Evolutionary conservation across 2,797 vertebrate species (phyloP).

Genomic region (Thripadectes ignobilis): DNA sequence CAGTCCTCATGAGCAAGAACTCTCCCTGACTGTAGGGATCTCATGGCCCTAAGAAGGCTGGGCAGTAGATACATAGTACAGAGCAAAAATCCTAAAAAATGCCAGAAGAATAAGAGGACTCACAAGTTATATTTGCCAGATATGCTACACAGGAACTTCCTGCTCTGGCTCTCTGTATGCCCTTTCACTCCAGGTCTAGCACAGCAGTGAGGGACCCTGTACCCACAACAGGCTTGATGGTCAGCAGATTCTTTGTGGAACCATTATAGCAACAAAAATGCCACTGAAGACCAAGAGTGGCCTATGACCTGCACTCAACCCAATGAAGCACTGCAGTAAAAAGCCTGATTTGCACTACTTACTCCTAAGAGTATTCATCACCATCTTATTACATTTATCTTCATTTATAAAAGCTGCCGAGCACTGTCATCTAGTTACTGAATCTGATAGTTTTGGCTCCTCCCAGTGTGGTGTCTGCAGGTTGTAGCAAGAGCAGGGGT

Average conservation of each 20-base stretch:
- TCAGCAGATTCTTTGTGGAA: background rate
- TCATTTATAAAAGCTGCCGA: background rate
- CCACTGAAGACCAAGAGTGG: background rate
- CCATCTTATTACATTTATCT: background rate
- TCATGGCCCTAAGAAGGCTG: background rate
- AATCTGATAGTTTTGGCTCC: background rate
- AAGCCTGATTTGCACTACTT: background rate
- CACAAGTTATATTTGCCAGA: background rate
- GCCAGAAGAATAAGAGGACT: background rate
- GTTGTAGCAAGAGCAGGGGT: background rate
- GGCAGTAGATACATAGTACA: background rate
- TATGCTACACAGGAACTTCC: too few relatives aligned
- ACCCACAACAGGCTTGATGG: background rate
- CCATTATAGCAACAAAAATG: background rate
- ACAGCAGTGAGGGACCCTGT: background rate
- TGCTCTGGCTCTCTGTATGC: background rate
- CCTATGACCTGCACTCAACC: background rate
- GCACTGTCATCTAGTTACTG: background rate
- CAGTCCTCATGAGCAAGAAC: background rate
- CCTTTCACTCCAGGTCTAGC: too few relatives aligned
- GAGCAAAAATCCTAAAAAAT: background rate
- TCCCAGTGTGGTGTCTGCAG: background rate
- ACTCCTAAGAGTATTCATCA: background rate
- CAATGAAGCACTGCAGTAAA: background rate
- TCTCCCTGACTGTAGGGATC: background rate